These are phyloP conservation scores for Oreohelix idahoensis DNA, from an alignment of 1,140 invertebrate species.

Conservation along the genomic window DNA sequence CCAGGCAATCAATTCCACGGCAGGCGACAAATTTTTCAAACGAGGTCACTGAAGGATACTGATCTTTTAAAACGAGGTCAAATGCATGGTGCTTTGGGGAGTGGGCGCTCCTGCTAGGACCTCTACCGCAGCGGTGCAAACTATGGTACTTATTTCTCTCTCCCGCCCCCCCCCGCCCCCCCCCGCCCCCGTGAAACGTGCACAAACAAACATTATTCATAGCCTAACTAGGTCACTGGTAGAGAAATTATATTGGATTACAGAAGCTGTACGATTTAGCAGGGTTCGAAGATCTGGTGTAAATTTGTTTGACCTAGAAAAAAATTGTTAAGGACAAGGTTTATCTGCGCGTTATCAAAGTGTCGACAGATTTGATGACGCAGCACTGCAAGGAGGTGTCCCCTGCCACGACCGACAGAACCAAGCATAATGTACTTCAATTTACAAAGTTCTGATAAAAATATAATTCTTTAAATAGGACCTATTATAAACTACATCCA, in stretches of 20 bases:
- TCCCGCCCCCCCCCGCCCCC: too few relatives aligned
- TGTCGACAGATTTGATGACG: neutral
- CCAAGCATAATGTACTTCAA: neutral
- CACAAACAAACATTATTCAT: neutral
- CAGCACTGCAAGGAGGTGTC: neutral
- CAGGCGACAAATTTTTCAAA: neutral
- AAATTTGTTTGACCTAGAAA: constrained; percentile 15
- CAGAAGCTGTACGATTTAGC: neutral
- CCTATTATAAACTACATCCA: neutral
- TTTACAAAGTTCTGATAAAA: neutral
- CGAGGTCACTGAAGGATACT: neutral
- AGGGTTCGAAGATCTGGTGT: neutral
- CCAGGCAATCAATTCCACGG: neutral
- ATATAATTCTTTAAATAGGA: neutral
- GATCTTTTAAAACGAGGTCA: neutral
- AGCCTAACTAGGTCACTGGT: neutral
- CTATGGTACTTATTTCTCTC: neutral
- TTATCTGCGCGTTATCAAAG: neutral
- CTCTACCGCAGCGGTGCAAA: neutral
- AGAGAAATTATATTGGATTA: neutral
- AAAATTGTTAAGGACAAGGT: neutral
- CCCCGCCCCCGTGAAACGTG: neutral
- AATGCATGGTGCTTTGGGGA: neutral
- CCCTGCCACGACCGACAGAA: neutral
- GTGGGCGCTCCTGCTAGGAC: too few relatives aligned